Conservation (phyloP, 2,113 vertebrate genomes). For the Aleadryas rufinucha region DNA sequence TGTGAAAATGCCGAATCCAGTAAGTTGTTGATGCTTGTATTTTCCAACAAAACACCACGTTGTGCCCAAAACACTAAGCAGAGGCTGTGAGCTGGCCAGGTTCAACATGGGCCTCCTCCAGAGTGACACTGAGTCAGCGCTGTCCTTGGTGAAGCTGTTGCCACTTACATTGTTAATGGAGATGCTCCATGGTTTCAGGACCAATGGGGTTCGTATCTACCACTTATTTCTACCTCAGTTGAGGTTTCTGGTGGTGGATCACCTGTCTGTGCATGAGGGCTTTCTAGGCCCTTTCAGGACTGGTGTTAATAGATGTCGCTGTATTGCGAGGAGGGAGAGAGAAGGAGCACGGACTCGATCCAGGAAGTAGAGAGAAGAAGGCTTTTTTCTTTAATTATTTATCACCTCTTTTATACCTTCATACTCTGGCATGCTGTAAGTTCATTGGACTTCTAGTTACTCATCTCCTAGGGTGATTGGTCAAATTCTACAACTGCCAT, state of each 20-base stretch:
- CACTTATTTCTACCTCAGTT: background rate
- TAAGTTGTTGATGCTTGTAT: background rate
- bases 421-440: too few species aligned
- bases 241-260: background rate
- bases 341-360: too few species aligned
- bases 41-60: background rate
- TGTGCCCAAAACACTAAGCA: background rate
- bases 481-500: too few species aligned
- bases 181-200: background rate
- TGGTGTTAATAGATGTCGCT: background rate
- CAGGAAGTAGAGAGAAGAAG: too few species aligned
- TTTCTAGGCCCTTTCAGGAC: background rate
- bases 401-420: too few species aligned
- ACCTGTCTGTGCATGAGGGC: background rate
- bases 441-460: too few species aligned
- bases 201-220: background rate
- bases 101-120: background rate
- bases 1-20: slow-evolving; percentile 83
- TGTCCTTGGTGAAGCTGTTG: background rate
- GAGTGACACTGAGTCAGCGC: background rate
- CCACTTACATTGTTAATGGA: background rate
- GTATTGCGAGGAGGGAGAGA: too few species aligned
- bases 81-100: background rate
- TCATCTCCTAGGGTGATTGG: too few species aligned
- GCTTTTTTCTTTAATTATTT: too few species aligned